These are phyloP conservation scores for Condylura cristata DNA, from an alignment of 2,113 vertebrate species.

Conservation along the genomic window DNA sequence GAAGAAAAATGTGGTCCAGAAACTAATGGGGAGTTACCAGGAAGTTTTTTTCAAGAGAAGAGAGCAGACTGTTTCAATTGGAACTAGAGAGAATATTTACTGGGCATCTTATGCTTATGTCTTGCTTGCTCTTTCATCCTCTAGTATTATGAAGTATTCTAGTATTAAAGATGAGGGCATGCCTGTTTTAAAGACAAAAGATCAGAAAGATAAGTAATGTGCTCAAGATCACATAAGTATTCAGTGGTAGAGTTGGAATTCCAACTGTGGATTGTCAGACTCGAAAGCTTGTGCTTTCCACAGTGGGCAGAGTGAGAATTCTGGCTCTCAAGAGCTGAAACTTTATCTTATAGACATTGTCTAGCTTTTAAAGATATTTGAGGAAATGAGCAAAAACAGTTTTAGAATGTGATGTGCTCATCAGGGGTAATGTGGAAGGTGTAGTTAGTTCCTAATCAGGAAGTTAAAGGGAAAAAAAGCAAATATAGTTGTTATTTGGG, in stretches of 20 bases:
- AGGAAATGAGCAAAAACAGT: not conserved
- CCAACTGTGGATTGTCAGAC: not conserved
- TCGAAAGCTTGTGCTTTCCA: not conserved
- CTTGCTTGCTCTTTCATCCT: not conserved
- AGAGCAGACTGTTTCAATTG: not conserved
- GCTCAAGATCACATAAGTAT: not conserved
- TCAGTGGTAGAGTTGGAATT: slow-evolving; percentile 16
- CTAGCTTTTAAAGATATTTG: slow-evolving; percentile 46
- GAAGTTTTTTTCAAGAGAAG: slow-evolving; percentile 3
- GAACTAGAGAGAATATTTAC: not conserved
- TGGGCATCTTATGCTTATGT: not conserved
- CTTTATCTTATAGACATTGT: slow-evolving; percentile 5
- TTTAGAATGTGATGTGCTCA: slow-evolving; percentile 45
- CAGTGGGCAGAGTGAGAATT: not conserved
- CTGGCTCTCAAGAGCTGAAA: not conserved
- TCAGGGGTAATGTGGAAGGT: not conserved
- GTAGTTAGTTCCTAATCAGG: slow-evolving; percentile 34
- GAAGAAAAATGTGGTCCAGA: not conserved
- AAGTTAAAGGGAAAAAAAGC: not conserved
- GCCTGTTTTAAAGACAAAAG: slow-evolving; percentile 25
- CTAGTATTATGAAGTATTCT: not conserved
- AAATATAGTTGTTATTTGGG: not conserved
- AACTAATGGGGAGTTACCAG: not conserved
- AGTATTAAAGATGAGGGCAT: not conserved
- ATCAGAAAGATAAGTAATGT: not conserved